Conservation (phyloP, 2,113 vertebrate species). For the Myrmophylax atrothorax region DNA sequence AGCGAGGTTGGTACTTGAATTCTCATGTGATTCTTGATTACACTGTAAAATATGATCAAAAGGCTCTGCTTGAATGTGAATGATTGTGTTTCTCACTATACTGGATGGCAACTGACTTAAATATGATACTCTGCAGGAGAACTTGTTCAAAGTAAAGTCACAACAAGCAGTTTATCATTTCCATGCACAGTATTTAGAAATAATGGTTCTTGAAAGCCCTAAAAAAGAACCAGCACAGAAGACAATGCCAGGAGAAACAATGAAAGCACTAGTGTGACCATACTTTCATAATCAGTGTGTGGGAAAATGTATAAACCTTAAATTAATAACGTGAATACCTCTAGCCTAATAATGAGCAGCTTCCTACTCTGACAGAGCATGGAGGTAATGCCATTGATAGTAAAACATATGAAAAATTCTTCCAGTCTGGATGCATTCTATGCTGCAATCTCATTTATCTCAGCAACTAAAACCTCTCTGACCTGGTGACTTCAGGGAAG, state of each 20-base stretch:
- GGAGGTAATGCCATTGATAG: conserved; percentile 34
- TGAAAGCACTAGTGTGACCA: conserved; percentile 39
- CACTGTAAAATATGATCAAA: conserved; percentile 80
- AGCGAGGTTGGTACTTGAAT: conserved; percentile 64
- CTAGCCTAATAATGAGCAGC: conserved; percentile 31
- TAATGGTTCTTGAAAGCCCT: conserved; percentile 72
- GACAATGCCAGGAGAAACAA: conserved; percentile 56
- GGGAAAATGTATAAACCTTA: conserved; percentile 23
- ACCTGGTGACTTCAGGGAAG: neutral
- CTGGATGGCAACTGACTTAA: conserved; percentile 81
- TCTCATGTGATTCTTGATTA: conserved; percentile 79
- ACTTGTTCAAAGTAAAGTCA: conserved; percentile 77
- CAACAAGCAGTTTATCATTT: conserved; percentile 80
- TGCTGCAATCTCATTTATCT: neutral
- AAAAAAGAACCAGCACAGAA: neutral
- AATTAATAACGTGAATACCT: conserved; percentile 44
- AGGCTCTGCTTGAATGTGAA: conserved; percentile 71
- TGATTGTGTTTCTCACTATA: conserved; percentile 72
- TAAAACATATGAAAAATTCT: conserved; percentile 26
- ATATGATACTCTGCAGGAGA: conserved; percentile 83
- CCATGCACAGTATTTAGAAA: conserved; percentile 72
- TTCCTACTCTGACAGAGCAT: neutral
- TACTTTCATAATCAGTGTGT: neutral
- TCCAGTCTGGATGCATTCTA: neutral
- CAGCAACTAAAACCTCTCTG: neutral